Conservation (phyloP, 2,888 invertebrate genomes). For the Pherbina coryleti region DNA sequence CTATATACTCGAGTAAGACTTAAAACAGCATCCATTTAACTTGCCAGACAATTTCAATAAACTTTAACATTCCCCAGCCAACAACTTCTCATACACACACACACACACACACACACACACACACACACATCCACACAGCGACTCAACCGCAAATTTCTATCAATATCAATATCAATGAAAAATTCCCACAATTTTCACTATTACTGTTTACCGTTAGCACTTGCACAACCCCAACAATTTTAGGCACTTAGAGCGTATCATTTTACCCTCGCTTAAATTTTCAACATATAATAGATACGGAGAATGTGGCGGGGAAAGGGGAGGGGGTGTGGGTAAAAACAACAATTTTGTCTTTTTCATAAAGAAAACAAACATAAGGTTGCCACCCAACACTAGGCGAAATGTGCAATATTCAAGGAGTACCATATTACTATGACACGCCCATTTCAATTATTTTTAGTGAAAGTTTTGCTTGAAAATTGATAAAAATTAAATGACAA, state of each 20-base stretch:
- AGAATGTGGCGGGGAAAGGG: too few relatives aligned
- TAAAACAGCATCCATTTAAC: too few relatives aligned
- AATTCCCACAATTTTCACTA: background rate
- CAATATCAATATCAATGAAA: slow-evolving; percentile 10
- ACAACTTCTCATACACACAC: too few relatives aligned
- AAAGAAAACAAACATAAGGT: slow-evolving; percentile 11
- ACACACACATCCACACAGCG: too few relatives aligned
- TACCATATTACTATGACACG: background rate
- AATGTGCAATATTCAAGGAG: background rate
- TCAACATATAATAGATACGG: background rate
- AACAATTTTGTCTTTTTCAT: background rate
- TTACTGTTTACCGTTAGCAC: background rate
- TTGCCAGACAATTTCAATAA: too few relatives aligned
- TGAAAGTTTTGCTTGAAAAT: background rate
- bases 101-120: too few relatives aligned
- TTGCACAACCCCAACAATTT: slow-evolving; percentile 12
- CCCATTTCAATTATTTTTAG: slow-evolving; percentile 26
- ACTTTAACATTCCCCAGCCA: too few relatives aligned
- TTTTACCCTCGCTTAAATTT: background rate
- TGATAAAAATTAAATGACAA: slow-evolving; percentile 21
- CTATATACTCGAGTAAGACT: too few relatives aligned
- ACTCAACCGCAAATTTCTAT: background rate
- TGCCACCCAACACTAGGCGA: background rate
- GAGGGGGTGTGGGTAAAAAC: too few relatives aligned
- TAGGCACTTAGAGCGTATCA: background rate